phyloP scores from a whole-genome alignment of 2,113 vertebrate species.

The Rhinichthys klamathensis region DNA sequence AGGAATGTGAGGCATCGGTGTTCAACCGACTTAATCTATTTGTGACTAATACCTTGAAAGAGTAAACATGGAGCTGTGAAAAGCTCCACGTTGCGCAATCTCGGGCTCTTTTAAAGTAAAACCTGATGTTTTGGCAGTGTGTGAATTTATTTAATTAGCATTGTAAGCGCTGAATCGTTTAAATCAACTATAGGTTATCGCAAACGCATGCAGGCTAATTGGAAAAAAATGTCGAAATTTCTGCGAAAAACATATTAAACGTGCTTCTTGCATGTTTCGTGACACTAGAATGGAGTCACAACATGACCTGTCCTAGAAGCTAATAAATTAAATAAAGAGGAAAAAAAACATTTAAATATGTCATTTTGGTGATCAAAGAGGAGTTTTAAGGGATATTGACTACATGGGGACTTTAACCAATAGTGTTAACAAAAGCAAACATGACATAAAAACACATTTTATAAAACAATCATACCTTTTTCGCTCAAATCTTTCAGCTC shows the following conservation, averaged over 20 bases:
- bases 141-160: background rate
- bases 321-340: too few species aligned
- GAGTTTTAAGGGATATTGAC: too few species aligned
- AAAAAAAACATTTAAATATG: too few species aligned
- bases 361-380: too few species aligned
- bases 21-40: conserved; percentile 57
- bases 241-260: background rate
- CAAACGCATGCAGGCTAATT: background rate
- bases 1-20: conserved; percentile 59
- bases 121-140: background rate
- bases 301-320: too few species aligned
- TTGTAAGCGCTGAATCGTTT: background rate
- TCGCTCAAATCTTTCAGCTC: background rate
- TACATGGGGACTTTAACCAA: too few species aligned
- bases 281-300: background rate
- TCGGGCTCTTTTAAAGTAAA: background rate
- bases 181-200: background rate
- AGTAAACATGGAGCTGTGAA: conserved; percentile 48
- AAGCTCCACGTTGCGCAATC: background rate
- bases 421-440: background rate
- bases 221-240: background rate
- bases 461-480: background rate
- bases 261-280: background rate
- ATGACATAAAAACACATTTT: background rate
- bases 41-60: conserved; percentile 59